Percentiles rank a stretch among this genome's conserved stretches.
These are phyloP conservation scores for Orchesella flavescens DNA, from an alignment of 2,888 invertebrate species.

Conservation along the genomic window DNA sequence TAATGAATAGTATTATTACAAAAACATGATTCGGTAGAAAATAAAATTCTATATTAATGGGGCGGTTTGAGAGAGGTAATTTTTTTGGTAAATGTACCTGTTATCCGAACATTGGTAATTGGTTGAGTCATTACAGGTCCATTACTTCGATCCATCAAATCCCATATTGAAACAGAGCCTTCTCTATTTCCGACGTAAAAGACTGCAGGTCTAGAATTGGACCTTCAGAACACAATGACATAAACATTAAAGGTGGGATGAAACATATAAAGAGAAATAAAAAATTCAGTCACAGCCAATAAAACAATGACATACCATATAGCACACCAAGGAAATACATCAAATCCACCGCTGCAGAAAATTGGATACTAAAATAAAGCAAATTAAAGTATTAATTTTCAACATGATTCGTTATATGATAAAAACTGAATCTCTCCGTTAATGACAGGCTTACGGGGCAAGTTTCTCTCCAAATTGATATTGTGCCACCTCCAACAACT, in stretches of 20 bases:
- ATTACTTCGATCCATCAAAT: slow-evolving; percentile 82
- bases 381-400: background rate
- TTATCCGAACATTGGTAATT: slow-evolving; percentile 81
- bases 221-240: slow-evolving; percentile 80
- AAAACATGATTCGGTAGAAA: background rate
- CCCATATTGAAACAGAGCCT: slow-evolving; percentile 88
- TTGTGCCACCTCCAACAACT: slow-evolving; percentile 83
- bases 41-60: no score
- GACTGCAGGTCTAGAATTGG: slow-evolving; percentile 82
- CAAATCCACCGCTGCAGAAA: slow-evolving; percentile 55
- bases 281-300: no score
- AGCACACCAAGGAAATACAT: slow-evolving; percentile 69
- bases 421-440: background rate
- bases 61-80: no score
- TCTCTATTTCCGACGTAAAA: slow-evolving; percentile 83
- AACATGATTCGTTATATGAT: background rate
- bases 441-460: slow-evolving; percentile 28
- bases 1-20: background rate
- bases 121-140: slow-evolving; percentile 81
- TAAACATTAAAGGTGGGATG: slow-evolving; percentile 71
- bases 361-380: slow-evolving; percentile 65
- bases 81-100: no score
- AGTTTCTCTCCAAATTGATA: slow-evolving; percentile 66
- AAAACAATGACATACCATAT: slow-evolving; percentile 34
- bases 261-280: background rate